Evolutionary conservation across 2,888 invertebrate species (phyloP).

Genomic region (Bellardia pandia): DNA sequence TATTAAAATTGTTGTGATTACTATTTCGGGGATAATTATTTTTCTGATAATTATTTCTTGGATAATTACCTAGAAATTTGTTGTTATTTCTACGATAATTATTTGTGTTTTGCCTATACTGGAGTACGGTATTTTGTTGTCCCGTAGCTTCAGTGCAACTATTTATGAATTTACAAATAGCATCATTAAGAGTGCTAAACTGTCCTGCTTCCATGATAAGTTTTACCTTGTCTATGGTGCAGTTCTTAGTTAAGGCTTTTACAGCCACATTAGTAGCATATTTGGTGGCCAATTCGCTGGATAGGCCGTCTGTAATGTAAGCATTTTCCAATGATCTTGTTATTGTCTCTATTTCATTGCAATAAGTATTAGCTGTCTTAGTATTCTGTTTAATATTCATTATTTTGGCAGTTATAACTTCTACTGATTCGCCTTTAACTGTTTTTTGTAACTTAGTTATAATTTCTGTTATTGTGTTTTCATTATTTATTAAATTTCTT

Average conservation of each 20-base stretch:
- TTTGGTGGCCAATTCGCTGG: background rate
- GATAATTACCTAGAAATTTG: too few relatives aligned
- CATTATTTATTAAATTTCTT: constrained; percentile 33
- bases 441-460: background rate
- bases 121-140: background rate
- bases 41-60: background rate
- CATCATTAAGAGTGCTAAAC: constrained; percentile 61
- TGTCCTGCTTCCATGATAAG: constrained; percentile 52
- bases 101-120: background rate
- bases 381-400: constrained; percentile 15
- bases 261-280: background rate
- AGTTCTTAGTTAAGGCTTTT: background rate
- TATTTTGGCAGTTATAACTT: constrained; percentile 17
- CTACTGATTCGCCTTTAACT: constrained; percentile 35
- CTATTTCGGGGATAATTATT: background rate
- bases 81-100: background rate
- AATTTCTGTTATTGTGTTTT: background rate
- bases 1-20: background rate
- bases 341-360: background rate
- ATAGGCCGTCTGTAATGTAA: background rate
- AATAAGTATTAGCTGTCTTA: constrained; percentile 17
- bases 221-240: constrained; percentile 15
- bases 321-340: background rate
- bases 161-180: constrained; percentile 47
- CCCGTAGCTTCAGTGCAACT: constrained; percentile 28